Conservation (phyloP, 2,797 vertebrate species). For the Micrastur ruficollis region DNA sequence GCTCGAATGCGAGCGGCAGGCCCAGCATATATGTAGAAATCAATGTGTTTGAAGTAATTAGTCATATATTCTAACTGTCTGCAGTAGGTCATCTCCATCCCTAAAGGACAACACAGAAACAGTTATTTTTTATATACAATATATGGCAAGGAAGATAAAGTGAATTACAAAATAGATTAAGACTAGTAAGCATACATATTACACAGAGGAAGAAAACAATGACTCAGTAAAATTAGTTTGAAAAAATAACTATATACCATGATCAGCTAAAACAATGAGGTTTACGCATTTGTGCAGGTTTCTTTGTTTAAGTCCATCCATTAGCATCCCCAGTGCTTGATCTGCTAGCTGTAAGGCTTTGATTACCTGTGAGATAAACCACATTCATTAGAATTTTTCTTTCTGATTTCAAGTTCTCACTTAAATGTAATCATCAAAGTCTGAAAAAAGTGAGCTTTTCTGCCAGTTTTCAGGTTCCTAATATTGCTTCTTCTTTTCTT, state of each 20-base stretch:
- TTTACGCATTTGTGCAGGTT: slow-evolving; percentile 79
- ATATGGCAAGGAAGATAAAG: background rate
- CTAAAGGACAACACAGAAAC: slow-evolving; percentile 63
- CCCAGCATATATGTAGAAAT: slow-evolving; percentile 86
- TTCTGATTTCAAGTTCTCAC: background rate
- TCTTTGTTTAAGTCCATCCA: slow-evolving; percentile 80
- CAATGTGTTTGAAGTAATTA: slow-evolving; percentile 71
- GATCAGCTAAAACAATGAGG: slow-evolving; percentile 79
- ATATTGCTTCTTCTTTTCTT: background rate
- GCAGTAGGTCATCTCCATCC: slow-evolving; percentile 91
- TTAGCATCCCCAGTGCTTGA: slow-evolving; percentile 73
- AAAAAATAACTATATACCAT: slow-evolving; percentile 54
- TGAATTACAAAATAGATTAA: background rate
- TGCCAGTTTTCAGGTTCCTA: background rate
- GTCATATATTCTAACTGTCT: slow-evolving; percentile 79
- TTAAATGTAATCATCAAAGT: background rate
- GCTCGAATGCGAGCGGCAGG: slow-evolving; percentile 87
- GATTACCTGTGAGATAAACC: slow-evolving; percentile 67
- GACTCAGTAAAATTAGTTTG: background rate
- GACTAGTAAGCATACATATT: background rate
- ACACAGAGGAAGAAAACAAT: background rate
- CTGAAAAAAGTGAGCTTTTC: background rate
- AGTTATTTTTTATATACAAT: background rate
- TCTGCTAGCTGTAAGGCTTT: slow-evolving; percentile 73
- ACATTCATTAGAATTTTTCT: background rate